phyloP scores from a whole-genome alignment of 1,140 invertebrate species.

The Cydia amplana region DNA sequence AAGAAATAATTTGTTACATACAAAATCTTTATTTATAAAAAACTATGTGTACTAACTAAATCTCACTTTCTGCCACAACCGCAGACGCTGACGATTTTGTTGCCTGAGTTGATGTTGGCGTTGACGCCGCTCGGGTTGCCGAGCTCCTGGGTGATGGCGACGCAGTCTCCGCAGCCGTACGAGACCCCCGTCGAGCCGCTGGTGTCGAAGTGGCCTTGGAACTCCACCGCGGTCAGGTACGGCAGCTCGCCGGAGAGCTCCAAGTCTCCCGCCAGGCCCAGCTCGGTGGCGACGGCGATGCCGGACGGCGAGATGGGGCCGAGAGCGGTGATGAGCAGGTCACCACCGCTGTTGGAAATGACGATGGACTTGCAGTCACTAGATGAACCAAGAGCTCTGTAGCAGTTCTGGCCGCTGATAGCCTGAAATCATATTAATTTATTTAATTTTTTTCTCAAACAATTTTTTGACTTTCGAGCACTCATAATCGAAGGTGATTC shows the following conservation, averaged over 20 bases:
- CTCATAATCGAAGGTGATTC: too few species aligned
- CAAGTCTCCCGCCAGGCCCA: conserved; percentile 47
- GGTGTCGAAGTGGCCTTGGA: conserved; percentile 28
- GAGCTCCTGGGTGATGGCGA: conserved; percentile 6
- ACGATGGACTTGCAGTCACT: background rate
- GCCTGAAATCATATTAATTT: conserved; percentile 8
- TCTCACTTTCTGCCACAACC: background rate
- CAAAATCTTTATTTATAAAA: too few species aligned
- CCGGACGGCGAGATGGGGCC: conserved; percentile 32
- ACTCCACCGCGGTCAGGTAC: conserved; percentile 9
- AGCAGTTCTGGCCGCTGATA: background rate
- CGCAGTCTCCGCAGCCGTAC: conserved; percentile 2
- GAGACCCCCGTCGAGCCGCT: background rate
- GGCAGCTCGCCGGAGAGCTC: conserved; percentile 41
- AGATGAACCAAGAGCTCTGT: background rate
- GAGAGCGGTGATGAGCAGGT: background rate
- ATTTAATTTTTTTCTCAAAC: too few species aligned
- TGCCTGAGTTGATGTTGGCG: background rate
- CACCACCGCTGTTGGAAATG: background rate
- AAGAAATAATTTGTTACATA: too few species aligned
- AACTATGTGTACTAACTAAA: too few species aligned
- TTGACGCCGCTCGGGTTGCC: conserved; percentile 3
- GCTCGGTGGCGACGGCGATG: conserved; percentile 49
- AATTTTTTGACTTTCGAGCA: too few species aligned
- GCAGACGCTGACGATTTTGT: background rate